Percentiles rank a stretch among this genome's conserved stretches.
Conservation (phyloP, 1,140 invertebrate species). For the Drosophila kohkoa region DNA sequence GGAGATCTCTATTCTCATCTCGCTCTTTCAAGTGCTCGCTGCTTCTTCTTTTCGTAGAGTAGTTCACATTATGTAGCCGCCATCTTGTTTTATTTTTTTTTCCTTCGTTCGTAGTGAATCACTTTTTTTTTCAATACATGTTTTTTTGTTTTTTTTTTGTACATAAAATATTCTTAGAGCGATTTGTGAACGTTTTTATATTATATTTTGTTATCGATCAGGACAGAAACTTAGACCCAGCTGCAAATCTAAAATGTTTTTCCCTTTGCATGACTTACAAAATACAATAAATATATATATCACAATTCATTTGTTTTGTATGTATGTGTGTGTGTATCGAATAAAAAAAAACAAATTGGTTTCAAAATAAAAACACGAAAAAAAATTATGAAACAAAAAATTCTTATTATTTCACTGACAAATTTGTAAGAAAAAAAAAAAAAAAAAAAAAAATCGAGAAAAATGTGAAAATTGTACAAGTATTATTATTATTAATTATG, state of each 20-base stretch:
- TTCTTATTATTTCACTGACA: conserved; percentile 1
- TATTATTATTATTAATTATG: conserved; percentile 3
- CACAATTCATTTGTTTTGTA: conserved; percentile 5
- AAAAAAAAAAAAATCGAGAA: not conserved
- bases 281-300: not conserved
- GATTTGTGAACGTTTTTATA: not conserved
- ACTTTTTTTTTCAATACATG: too few species aligned
- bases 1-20: too few species aligned
- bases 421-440: conserved; percentile 8
- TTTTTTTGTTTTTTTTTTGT: not conserved
- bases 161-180: too few species aligned
- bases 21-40: too few species aligned
- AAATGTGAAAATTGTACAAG: conserved; percentile 6
- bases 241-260: not conserved
- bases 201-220: not conserved
- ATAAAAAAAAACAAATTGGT: conserved; percentile 20
- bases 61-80: too few species aligned
- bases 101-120: too few species aligned
- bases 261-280: conserved; percentile 6
- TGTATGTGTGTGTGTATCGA: conserved; percentile 11
- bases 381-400: conserved; percentile 3
- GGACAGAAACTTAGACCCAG: not conserved
- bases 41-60: too few species aligned
- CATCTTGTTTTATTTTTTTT: too few species aligned
- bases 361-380: conserved; percentile 4